These are phyloP conservation scores for Salpingus planirostris DNA, from an alignment of 2,888 invertebrate genomes.

Conservation along the genomic window DNA sequence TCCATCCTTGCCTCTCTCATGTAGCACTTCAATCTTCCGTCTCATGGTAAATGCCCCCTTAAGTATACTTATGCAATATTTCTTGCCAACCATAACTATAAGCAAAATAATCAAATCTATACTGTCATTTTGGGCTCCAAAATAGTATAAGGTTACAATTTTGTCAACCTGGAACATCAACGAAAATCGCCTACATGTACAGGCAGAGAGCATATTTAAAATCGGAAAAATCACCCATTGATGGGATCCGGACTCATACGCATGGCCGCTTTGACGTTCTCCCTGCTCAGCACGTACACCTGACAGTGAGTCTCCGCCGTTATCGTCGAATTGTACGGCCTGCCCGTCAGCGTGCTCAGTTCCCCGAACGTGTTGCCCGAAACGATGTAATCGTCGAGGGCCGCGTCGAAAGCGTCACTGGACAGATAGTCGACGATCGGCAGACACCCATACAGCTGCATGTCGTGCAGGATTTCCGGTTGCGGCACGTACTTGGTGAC, in stretches of 20 bases:
- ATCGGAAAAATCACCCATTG: constrained; percentile 44
- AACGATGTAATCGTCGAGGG: constrained; percentile 48
- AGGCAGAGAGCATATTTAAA: too few species aligned
- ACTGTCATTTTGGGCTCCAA: constrained; percentile 53
- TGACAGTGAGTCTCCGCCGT: constrained; percentile 52
- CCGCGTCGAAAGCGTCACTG: constrained; percentile 43
- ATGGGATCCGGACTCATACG: constrained; percentile 45
- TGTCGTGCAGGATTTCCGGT: not conserved
- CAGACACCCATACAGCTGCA: constrained; percentile 36
- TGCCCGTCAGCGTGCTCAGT: constrained; percentile 48
- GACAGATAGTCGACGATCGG: constrained; percentile 49
- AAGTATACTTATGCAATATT: too few species aligned
- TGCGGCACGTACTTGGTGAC: not conserved
- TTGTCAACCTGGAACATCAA: too few species aligned
- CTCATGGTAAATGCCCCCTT: too few species aligned
- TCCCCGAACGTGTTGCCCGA: constrained; percentile 50
- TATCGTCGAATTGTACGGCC: constrained; percentile 48
- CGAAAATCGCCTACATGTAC: too few species aligned
- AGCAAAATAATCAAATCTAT: too few species aligned
- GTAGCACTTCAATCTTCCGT: too few species aligned
- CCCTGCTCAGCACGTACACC: constrained; percentile 41
- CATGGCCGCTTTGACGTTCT: constrained; percentile 31
- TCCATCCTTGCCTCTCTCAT: too few species aligned
- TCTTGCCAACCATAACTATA: too few species aligned
- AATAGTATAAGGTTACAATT: too few species aligned